These are phyloP conservation scores for Agrilus planipennis DNA, from an alignment of 1,140 invertebrate species.

Conservation along the genomic window DNA sequence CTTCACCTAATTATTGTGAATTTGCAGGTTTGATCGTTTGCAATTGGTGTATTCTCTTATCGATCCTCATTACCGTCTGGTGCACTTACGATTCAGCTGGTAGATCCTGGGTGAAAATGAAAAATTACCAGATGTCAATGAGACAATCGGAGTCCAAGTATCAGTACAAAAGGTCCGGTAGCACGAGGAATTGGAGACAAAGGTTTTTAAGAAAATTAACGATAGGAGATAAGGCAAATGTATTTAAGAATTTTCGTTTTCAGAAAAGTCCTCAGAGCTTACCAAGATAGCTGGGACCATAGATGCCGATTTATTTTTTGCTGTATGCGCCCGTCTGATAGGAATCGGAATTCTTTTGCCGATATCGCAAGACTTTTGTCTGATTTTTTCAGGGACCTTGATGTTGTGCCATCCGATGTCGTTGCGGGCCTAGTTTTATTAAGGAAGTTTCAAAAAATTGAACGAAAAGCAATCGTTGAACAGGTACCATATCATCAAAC, in stretches of 20 bases:
- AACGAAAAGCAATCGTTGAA: constrained; percentile 64
- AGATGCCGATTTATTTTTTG: constrained; percentile 75
- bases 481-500: constrained; percentile 39
- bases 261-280: constrained; percentile 79
- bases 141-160: constrained; percentile 60
- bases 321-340: constrained; percentile 69
- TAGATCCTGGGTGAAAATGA: constrained; percentile 89
- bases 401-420: constrained; percentile 87
- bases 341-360: constrained; percentile 71
- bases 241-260: constrained; percentile 23
- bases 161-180: constrained; percentile 67
- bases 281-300: constrained; percentile 85
- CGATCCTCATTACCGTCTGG: constrained; percentile 69
- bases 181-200: constrained; percentile 78
- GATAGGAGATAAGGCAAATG: no score
- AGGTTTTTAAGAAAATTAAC: no score
- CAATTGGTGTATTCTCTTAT: constrained; percentile 65
- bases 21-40: constrained; percentile 72
- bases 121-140: constrained; percentile 75
- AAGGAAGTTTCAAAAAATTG: constrained; percentile 70
- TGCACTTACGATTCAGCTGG: constrained; percentile 82
- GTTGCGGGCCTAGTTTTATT: constrained; percentile 75
- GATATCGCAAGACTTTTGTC: constrained; percentile 78
- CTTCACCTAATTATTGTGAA: no score
- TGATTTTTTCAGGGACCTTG: constrained; percentile 81